Evolutionary conservation across 2,888 invertebrate genomes (phyloP).

Genomic region (Ashinkailepas kermadecensis): DNA sequence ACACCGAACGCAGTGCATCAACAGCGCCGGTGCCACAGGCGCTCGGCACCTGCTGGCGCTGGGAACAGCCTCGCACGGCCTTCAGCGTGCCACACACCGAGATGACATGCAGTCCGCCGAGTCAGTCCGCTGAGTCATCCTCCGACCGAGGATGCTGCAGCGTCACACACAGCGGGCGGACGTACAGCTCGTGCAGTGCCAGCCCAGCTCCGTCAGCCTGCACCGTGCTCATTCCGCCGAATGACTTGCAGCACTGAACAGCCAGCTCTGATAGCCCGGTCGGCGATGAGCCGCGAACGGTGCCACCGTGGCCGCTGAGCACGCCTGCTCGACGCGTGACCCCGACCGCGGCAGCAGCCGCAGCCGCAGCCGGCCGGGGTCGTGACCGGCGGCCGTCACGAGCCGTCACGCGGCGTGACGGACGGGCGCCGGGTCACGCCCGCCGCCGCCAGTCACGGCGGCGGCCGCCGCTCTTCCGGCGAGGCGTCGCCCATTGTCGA

Average conservation of each 20-base stretch:
- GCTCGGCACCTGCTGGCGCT: neutral
- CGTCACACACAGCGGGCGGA: no score
- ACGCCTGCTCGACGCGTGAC: neutral
- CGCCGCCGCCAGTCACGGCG: conserved; percentile 8
- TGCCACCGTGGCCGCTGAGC: neutral
- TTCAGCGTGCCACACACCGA: neutral
- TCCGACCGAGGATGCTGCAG: no score
- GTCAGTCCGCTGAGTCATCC: no score
- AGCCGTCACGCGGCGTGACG: neutral
- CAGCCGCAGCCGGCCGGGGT: neutral
- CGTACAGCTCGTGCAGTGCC: neutral
- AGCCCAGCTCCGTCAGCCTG: no score
- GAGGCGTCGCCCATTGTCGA: no score
- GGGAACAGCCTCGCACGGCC: neutral
- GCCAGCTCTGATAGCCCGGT: no score
- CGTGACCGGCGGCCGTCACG: neutral
- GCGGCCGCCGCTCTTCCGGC: neutral
- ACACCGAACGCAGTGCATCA: no score
- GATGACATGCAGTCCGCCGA: neutral
- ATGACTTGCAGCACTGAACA: neutral
- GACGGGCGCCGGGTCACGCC: neutral
- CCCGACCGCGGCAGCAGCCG: no score
- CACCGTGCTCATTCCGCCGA: neutral
- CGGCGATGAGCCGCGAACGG: no score
- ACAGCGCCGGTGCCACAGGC: no score